Evolutionary conservation across 2,888 invertebrate species (phyloP).

Genomic region (Stenichneumon culpator): DNA sequence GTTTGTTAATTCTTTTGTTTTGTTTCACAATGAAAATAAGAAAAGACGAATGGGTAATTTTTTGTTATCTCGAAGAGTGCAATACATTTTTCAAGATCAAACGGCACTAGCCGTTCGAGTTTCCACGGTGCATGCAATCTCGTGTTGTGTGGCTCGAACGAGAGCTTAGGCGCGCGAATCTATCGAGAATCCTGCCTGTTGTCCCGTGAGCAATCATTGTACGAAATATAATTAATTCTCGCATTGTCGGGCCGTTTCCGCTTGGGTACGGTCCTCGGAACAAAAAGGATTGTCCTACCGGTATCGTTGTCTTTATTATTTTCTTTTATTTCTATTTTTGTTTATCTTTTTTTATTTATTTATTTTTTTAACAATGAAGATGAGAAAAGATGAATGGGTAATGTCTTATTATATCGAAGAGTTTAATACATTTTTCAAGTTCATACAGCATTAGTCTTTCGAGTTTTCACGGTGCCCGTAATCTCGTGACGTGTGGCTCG

Average conservation of each 20-base stretch:
- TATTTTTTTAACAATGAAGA: background rate
- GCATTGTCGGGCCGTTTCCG: background rate
- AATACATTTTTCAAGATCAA: background rate
- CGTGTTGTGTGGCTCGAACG: background rate
- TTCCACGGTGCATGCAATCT: background rate
- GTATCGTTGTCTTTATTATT: background rate
- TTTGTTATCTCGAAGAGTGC: background rate
- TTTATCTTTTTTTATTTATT: background rate
- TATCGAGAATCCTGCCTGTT: constrained; percentile 30
- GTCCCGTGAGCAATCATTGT: constrained; percentile 35
- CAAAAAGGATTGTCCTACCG: background rate
- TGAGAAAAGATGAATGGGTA: background rate
- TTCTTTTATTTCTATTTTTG: too few species aligned
- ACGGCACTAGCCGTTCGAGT: background rate
- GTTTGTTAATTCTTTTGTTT: background rate
- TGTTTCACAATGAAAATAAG: background rate
- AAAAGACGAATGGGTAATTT: background rate
- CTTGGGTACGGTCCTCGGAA: background rate
- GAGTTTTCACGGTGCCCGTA: background rate
- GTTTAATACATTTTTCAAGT: background rate
- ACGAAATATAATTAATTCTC: constrained; percentile 52
- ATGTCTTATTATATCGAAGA: background rate
- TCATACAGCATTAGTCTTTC: background rate
- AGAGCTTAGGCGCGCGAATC: constrained; percentile 48
- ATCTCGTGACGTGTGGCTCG: background rate